Percentiles rank a stretch among this genome's conserved stretches.
phyloP scores from a whole-genome alignment of 2,797 vertebrate genomes.

The Diglossa cyanea region DNA sequence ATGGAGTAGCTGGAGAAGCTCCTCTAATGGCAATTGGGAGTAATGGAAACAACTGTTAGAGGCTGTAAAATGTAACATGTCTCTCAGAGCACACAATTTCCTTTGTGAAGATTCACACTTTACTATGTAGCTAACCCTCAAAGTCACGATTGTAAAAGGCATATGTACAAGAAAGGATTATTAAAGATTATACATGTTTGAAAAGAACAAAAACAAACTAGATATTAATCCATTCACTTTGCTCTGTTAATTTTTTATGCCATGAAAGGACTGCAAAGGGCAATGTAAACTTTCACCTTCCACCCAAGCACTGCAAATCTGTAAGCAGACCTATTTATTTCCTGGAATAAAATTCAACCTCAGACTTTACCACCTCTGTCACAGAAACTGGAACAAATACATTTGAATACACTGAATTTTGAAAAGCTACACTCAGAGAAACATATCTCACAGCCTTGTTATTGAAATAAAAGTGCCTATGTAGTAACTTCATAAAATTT shows the following conservation, averaged over 20 bases:
- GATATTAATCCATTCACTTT: constrained; percentile 50
- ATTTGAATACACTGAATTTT: constrained; percentile 17
- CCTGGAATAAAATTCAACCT: not conserved
- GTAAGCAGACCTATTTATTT: not conserved
- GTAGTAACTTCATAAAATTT: constrained; percentile 27
- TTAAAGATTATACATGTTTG: constrained; percentile 60
- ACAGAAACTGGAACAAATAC: constrained; percentile 16
- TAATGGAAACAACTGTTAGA: constrained; percentile 65
- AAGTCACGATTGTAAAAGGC: constrained; percentile 45
- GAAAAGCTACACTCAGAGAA: not conserved
- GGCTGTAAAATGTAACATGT: constrained; percentile 52
- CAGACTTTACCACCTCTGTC: not conserved
- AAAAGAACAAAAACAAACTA: constrained; percentile 56
- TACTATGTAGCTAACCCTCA: constrained; percentile 24
- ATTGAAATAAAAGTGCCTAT: constrained; percentile 4
- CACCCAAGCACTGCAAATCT: not conserved
- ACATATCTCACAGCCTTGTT: not conserved
- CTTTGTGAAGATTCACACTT: constrained; percentile 34
- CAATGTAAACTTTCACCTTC: constrained; percentile 47
- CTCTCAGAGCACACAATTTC: not conserved
- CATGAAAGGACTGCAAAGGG: constrained; percentile 26
- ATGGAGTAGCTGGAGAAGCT: constrained; percentile 22
- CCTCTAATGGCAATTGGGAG: constrained; percentile 39
- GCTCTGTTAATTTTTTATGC: constrained; percentile 58
- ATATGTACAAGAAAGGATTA: constrained; percentile 36